Evolutionary conservation across 2,113 vertebrate genomes (phyloP).

Genomic region (Takifugu flavidus): DNA sequence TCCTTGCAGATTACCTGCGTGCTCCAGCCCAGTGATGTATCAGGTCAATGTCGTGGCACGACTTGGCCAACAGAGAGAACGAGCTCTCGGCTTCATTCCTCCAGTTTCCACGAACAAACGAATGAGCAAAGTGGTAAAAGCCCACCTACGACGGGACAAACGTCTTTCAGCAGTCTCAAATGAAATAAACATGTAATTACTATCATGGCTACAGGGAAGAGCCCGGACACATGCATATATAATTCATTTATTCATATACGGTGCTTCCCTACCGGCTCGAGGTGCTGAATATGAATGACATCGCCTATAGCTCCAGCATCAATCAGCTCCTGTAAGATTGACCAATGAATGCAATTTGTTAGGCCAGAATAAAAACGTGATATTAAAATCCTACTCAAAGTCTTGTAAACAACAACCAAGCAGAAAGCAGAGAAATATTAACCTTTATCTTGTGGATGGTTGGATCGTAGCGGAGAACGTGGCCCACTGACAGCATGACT

Average conservation of each 20-base stretch:
- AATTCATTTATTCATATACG: background rate
- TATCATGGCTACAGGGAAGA: background rate
- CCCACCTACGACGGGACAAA: conserved; percentile 72
- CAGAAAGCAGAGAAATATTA: conserved; percentile 1
- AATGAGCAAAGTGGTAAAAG: conserved; percentile 84
- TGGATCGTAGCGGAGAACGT: conserved; percentile 81
- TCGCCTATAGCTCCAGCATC: conserved; percentile 76
- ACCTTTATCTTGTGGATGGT: conserved; percentile 78
- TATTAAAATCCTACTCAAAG: background rate
- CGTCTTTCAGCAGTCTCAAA: background rate
- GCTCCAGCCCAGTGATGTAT: conserved; percentile 80
- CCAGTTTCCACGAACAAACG: conserved; percentile 84
- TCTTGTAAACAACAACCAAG: background rate
- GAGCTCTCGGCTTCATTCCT: conserved; percentile 80
- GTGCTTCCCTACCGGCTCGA: conserved; percentile 74
- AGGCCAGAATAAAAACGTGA: background rate
- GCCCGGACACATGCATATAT: background rate
- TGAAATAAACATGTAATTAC: no score
- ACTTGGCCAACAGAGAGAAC: conserved; percentile 81
- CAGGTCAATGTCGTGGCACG: conserved; percentile 83
- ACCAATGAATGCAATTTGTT: no score
- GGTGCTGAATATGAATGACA: conserved; percentile 81
- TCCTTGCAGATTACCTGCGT: conserved; percentile 68
- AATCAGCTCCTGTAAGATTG: conserved; percentile 67
- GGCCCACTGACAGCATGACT: conserved; percentile 79